Evolutionary conservation across 2,888 invertebrate genomes (phyloP).

Genomic region (Poecilus cupreus): DNA sequence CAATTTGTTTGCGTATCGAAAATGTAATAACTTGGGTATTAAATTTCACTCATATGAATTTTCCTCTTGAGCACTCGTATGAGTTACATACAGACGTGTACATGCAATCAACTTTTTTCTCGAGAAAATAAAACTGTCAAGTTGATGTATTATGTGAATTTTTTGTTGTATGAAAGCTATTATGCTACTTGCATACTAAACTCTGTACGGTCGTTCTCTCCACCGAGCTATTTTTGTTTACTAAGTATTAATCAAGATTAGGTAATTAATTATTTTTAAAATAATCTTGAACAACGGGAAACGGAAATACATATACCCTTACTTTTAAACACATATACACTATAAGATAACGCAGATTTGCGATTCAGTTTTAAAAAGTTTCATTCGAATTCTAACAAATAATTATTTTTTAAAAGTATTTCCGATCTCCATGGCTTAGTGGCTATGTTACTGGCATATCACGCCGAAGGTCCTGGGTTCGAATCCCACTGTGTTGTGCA

Average conservation of each 20-base stretch:
- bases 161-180: slow-evolving; percentile 7
- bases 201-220: neutral
- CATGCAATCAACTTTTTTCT: slow-evolving; percentile 31
- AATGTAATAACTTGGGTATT: slow-evolving; percentile 25
- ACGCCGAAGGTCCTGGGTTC: too few species aligned
- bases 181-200: slow-evolving; percentile 11
- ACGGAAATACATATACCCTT: too few species aligned
- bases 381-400: too few species aligned
- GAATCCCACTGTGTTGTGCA: too few species aligned
- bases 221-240: neutral
- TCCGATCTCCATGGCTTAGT: neutral
- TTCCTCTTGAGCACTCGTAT: slow-evolving; percentile 30
- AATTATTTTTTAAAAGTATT: neutral
- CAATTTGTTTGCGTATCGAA: slow-evolving; percentile 10
- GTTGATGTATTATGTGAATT: slow-evolving; percentile 25
- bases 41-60: slow-evolving; percentile 37
- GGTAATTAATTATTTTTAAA: neutral
- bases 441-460: too few species aligned
- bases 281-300: too few species aligned
- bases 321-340: neutral
- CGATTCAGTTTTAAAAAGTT: too few species aligned
- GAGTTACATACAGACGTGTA: slow-evolving; percentile 24
- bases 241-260: neutral
- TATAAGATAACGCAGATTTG: neutral
- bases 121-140: slow-evolving; percentile 31